phyloP scores from a whole-genome alignment of 2,113 vertebrate genomes.

The Acanthisitta chloris region DNA sequence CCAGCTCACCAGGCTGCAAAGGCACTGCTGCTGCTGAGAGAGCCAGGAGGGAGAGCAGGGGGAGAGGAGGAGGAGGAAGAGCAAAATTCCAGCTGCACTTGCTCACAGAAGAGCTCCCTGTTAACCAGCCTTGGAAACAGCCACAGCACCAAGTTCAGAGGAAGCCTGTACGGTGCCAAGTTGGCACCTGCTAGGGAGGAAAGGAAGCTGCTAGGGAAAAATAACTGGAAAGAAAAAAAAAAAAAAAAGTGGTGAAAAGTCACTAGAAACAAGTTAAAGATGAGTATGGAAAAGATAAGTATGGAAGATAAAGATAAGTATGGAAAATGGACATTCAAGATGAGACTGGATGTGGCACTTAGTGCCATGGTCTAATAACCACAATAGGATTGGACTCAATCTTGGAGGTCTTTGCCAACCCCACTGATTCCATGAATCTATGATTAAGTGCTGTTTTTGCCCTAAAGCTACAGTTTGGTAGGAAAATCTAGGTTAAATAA shows the following conservation, averaged over 20 bases:
- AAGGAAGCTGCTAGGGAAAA: conserved; percentile 32
- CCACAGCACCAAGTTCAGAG: conserved; percentile 27
- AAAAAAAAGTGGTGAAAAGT: background rate
- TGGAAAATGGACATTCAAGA: background rate
- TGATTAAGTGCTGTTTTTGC: background rate
- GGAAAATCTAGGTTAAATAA: background rate
- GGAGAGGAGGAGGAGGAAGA: background rate
- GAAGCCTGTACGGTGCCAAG: conserved; percentile 44
- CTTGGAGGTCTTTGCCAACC: too few relatives aligned
- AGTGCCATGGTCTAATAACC: too few relatives aligned
- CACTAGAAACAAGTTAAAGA: background rate
- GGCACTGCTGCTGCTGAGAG: background rate
- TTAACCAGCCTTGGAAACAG: conserved; percentile 49
- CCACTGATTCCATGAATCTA: too few relatives aligned
- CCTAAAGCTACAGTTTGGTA: background rate
- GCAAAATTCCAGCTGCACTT: conserved; percentile 58
- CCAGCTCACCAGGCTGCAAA: background rate
- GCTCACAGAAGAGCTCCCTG: conserved; percentile 59
- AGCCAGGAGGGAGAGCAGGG: background rate
- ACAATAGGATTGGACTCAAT: too few relatives aligned
- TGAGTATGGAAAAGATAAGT: background rate
- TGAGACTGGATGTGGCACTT: too few relatives aligned
- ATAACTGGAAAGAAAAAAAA: background rate
- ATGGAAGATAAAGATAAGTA: background rate
- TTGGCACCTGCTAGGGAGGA: conserved; percentile 49